Conservation (phyloP, 2,888 invertebrate genomes). For the Fragum fragum region DNA sequence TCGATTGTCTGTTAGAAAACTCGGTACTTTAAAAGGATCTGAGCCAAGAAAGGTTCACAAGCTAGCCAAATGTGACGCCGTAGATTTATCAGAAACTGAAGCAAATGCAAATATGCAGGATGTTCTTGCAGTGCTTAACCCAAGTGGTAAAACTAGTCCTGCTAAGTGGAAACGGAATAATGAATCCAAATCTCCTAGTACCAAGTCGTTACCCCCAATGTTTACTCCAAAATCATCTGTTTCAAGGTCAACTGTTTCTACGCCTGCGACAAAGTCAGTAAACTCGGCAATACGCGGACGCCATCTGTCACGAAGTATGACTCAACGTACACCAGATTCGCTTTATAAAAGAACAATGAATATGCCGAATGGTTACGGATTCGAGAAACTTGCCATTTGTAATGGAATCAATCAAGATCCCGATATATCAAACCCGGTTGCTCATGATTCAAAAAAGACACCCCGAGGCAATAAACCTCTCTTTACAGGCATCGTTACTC, state of each 20-base stretch:
- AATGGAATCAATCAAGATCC: conserved; percentile 57
- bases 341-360: conserved; percentile 45
- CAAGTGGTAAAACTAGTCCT: not conserved
- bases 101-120: conserved; percentile 19
- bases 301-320: conserved; percentile 45
- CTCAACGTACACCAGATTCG: conserved; percentile 39
- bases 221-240: conserved; percentile 50
- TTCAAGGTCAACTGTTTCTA: not conserved
- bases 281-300: conserved; percentile 27
- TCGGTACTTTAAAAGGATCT: conserved; percentile 45
- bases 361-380: conserved; percentile 49
- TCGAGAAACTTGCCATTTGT: conserved; percentile 39
- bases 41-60: conserved; percentile 52
- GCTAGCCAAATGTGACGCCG: conserved; percentile 69
- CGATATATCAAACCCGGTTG: conserved; percentile 31
- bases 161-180: not conserved
- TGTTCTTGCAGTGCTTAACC: not conserved
- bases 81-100: conserved; percentile 67
- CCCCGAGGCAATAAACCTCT: not conserved
- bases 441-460: conserved; percentile 41
- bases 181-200: conserved; percentile 26
- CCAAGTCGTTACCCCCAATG: conserved; percentile 56
- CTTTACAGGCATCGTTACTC: conserved; percentile 28
- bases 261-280: not conserved
- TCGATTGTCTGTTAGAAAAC: conserved; percentile 38